Evolutionary conservation across 2,113 vertebrate genomes (phyloP).

Genomic region (Lophura nycthemera): DNA sequence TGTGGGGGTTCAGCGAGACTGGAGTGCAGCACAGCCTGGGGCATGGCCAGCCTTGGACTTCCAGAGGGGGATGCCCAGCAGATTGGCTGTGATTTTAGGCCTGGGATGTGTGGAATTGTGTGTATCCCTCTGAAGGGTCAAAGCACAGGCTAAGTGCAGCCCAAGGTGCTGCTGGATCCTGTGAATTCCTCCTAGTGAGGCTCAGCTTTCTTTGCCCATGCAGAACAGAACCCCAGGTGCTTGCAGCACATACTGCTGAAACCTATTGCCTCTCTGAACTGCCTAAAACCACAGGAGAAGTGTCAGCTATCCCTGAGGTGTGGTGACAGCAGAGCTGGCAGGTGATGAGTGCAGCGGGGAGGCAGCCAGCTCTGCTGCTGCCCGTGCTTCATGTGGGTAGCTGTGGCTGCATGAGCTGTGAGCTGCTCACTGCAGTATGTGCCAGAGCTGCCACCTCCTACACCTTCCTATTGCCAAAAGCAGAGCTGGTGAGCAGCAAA

Average conservation of each 20-base stretch:
- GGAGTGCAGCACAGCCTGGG: neutral
- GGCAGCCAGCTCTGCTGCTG: neutral
- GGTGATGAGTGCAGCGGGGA: neutral
- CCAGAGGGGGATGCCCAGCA: rapidly evolving
- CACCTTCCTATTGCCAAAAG: neutral
- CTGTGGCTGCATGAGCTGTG: neutral
- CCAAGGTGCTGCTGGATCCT: neutral
- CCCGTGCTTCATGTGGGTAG: neutral
- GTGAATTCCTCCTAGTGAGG: neutral
- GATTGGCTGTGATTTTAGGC: neutral
- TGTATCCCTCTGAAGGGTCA: neutral
- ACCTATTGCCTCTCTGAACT: rapidly evolving
- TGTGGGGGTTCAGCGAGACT: neutral
- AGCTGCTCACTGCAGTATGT: neutral
- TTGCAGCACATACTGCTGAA: neutral
- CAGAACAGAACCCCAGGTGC: neutral
- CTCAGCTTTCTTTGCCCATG: rapidly evolving
- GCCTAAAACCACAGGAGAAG: rapidly evolving
- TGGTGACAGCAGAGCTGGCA: neutral
- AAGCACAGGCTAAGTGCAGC: rapidly evolving
- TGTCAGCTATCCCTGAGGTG: rapidly evolving
- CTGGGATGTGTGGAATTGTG: neutral
- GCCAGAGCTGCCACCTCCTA: neutral
- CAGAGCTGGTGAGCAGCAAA: neutral
- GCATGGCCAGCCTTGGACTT: neutral